Base-by-base conservation (phyloP, 2,888 invertebrate species). In the Rotaria macrura region DNA sequence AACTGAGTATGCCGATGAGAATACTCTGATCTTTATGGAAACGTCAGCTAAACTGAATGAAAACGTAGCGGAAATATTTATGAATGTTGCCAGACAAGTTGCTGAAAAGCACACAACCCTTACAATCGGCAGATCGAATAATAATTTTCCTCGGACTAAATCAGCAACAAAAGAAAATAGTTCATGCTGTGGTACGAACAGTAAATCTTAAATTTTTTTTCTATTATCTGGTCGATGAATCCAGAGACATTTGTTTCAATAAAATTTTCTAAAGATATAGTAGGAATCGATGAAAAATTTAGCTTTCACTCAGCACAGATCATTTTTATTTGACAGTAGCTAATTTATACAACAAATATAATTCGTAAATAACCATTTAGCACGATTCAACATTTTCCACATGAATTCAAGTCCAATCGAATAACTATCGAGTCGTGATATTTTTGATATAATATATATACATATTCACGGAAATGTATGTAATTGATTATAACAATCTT, bases 21-120 rank as follows among this genome's bases (percentile, higher is more conserved):
- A 99, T 92, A 96, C 96, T 87, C 94, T 99, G 89, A 93, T 99
- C 88, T 99, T 99, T 92, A 97, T 99, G 97, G 99, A 99, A 93
- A 99, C 99, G 89, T 98, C 98, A 89, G 99, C 99, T 89, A 99
- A 99, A 93, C 99, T 98, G 88, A 97, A 98, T 90, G 96, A 97
- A 95, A 99, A 99, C 92, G 99, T 99, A 89, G 98, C 97, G 92
- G 99, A 99, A 92, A 97, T 99, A 92, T 99, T 99, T 93, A 93
- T 98, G 93, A 98, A 97, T 91, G 98, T 99, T 29, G 86, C 86
- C 25, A 85, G 72, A 84, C 34, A 34, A 34, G 65, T 65, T 34
- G 65, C 20, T 34, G 14, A 34, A 4, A 65, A 65, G 38, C 65
- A 65, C 17, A 17, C 65, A 34, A 17, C 65, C 5, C 12, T 29